Conservation (phyloP, 1,140 invertebrate species). For the Marisa cornuarietis region DNA sequence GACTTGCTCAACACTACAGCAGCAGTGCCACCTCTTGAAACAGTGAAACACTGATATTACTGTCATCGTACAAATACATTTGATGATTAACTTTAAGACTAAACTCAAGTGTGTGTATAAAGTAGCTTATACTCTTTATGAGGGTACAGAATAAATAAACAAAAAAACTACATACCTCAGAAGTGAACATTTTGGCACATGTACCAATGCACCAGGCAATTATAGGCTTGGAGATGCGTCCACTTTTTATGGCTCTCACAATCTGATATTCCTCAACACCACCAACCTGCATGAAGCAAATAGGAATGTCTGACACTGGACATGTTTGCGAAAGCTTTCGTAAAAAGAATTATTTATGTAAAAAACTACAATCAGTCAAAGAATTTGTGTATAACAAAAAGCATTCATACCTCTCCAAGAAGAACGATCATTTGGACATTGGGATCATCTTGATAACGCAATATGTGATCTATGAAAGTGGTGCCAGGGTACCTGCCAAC, state of each 20-base stretch:
- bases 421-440: slow-evolving; percentile 93
- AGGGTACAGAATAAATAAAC: no score
- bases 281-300: slow-evolving; percentile 73
- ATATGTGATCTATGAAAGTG: slow-evolving; percentile 97
- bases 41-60: no score
- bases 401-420: slow-evolving; percentile 81
- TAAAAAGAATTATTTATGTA: no score
- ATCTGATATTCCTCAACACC: slow-evolving; percentile 99
- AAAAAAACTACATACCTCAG: slow-evolving; percentile 71
- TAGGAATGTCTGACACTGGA: slow-evolving; percentile 4
- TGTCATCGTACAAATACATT: no score
- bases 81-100: no score
- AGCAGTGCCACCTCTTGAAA: no score
- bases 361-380: no score
- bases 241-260: slow-evolving; percentile 84
- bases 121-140: no score
- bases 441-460: slow-evolving; percentile 81
- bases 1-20: no score
- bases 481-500: slow-evolving; percentile 86
- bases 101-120: no score
- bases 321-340: neutral
- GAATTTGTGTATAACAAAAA: neutral
- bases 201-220: slow-evolving; percentile 99
- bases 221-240: slow-evolving; percentile 90
- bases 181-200: slow-evolving; percentile 87